Percentiles rank a stretch among this genome's conserved stretches.
Conservation (phyloP, 1,140 invertebrate species). For the Pristionchus pacificus region DNA sequence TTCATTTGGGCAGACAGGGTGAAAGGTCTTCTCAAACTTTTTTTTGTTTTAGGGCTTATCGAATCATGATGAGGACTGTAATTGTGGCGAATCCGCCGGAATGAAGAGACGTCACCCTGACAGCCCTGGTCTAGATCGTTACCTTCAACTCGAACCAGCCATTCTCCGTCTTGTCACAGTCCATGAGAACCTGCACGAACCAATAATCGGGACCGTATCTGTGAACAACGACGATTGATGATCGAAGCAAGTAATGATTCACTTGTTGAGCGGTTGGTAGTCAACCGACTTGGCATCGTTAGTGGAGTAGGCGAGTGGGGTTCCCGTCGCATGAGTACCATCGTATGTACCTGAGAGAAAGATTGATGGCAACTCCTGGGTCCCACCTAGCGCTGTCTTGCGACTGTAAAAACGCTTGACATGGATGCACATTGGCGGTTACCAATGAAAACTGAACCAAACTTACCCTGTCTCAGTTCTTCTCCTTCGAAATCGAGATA, state of each 20-base stretch:
- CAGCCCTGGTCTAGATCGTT: no score
- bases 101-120: neutral
- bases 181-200: constrained; percentile 62
- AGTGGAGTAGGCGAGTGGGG: constrained; percentile 61
- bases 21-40: no score
- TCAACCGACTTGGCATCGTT: constrained; percentile 52
- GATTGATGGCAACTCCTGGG: no score
- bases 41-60: neutral
- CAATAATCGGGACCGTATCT: constrained; percentile 61
- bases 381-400: neutral
- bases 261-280: constrained; percentile 56
- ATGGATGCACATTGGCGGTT: constrained; percentile 5
- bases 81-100: neutral
- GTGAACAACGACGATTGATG: no score
- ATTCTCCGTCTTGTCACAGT: constrained; percentile 60
- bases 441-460: neutral
- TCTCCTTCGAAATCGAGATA: constrained; percentile 61
- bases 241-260: no score
- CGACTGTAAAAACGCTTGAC: neutral
- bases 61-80: neutral
- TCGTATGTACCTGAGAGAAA: constrained; percentile 48
- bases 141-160: constrained; percentile 63
- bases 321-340: constrained; percentile 54
- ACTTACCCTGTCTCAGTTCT: constrained; percentile 55
- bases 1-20: no score